phyloP scores from a whole-genome alignment of 2,113 vertebrate genomes.

The Myodes glareolus region DNA sequence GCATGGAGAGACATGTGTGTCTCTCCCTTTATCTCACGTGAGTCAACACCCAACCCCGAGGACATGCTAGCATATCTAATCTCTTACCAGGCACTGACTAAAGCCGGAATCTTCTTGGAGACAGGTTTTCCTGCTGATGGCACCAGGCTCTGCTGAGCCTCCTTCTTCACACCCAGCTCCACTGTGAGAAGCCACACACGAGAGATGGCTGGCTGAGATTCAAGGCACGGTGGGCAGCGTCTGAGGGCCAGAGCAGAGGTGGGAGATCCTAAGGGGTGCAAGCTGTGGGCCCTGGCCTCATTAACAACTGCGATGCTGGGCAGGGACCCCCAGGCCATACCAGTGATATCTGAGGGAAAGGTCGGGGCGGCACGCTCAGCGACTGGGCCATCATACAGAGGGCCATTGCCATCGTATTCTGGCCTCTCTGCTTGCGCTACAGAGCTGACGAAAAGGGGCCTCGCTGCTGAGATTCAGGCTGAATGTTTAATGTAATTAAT shows the following conservation, averaged over 20 bases:
- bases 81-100: neutral
- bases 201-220: slow-evolving; percentile 34
- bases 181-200: neutral
- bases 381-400: neutral
- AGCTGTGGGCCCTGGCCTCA: neutral
- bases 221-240: accelerated
- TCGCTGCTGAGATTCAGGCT: slow-evolving; percentile 66
- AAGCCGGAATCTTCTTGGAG: neutral
- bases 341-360: slow-evolving; percentile 4
- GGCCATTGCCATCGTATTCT: neutral
- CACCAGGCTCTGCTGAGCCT: neutral
- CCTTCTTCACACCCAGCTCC: neutral
- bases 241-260: slow-evolving; percentile 18
- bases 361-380: neutral
- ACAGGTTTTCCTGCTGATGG: neutral
- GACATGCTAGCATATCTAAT: neutral
- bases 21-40: neutral
- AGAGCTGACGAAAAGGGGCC: slow-evolving; percentile 62
- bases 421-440: slow-evolving; percentile 9
- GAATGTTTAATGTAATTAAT: slow-evolving; percentile 80
- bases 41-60: neutral
- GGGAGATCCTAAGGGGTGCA: neutral
- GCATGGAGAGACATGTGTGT: neutral
- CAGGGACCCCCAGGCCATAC: neutral
- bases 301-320: neutral